A percentile compares a stretch with the other conserved stretches of the same genome.
Evolutionary conservation across 2,113 vertebrate genomes (phyloP).

Genomic region (Solea solea): DNA sequence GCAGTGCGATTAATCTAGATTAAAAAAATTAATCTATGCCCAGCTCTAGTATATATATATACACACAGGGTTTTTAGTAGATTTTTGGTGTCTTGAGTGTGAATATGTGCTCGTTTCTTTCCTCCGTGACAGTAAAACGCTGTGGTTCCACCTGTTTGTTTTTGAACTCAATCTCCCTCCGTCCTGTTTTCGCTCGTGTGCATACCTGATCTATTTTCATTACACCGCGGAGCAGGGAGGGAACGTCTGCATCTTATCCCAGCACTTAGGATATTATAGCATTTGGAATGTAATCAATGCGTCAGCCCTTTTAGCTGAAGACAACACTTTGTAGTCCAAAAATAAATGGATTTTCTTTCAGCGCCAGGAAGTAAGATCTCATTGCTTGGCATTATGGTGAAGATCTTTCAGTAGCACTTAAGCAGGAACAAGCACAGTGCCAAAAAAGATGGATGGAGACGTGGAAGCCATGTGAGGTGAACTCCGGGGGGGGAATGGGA

Average conservation of each 20-base stretch:
- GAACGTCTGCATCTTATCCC: background rate
- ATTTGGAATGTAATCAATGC: slow-evolving; percentile 61
- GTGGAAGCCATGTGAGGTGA: slow-evolving; percentile 16
- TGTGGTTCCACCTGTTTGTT: background rate
- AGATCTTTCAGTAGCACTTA: slow-evolving; percentile 45
- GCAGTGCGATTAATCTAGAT: too few relatives aligned
- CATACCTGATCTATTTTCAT: slow-evolving; percentile 53
- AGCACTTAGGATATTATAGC: slow-evolving; percentile 57
- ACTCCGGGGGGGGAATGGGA: background rate
- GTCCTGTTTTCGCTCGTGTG: background rate
- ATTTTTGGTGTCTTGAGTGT: too few relatives aligned
- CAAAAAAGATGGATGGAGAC: slow-evolving; percentile 21
- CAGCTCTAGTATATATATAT: too few relatives aligned
- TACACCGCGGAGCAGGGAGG: slow-evolving; percentile 20
- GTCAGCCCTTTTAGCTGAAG: slow-evolving; percentile 22
- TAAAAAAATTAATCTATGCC: too few relatives aligned
- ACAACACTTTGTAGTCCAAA: slow-evolving; percentile 40
- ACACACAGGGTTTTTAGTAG: too few relatives aligned
- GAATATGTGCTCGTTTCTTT: too few relatives aligned
- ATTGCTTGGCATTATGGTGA: slow-evolving; percentile 41
- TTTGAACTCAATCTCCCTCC: background rate
- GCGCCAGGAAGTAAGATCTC: slow-evolving; percentile 42
- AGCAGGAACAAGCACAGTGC: slow-evolving; percentile 1
- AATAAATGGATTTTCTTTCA: slow-evolving; percentile 61
- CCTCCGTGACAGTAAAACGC: too few relatives aligned